These are phyloP conservation scores for Platygyra sinensis DNA, from an alignment of 64 coral and sea anemone species.

Conservation along the genomic window DNA sequence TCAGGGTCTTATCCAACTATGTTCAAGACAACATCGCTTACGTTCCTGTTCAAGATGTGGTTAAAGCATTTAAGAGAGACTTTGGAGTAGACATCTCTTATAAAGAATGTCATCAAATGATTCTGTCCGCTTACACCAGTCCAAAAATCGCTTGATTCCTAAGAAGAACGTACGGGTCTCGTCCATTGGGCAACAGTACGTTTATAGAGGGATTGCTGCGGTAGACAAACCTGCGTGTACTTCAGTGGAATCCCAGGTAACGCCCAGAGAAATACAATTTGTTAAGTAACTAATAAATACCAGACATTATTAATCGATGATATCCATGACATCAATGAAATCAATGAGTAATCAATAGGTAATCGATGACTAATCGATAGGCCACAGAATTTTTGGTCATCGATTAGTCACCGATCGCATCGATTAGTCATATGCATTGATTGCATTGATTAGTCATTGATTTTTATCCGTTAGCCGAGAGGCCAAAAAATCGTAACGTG, in stretches of 20 bases:
- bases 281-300: no score
- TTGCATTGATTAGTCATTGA: no score
- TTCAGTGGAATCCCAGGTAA: neutral
- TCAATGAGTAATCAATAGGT: no score
- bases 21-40: constrained; percentile 68
- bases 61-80: constrained; percentile 79
- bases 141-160: constrained; percentile 64
- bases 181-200: constrained; percentile 73
- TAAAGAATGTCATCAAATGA: constrained; percentile 92
- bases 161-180: constrained; percentile 72
- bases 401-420: no score
- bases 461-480: no score
- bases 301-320: no score
- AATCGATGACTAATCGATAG: no score
- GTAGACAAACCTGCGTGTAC: neutral
- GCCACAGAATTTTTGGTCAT: no score
- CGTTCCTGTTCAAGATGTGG: constrained; percentile 89
- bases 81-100: constrained; percentile 87
- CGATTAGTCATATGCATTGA: no score
- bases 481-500: no score
- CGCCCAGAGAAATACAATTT: no score
- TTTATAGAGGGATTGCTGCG: constrained; percentile 81
- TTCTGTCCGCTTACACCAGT: constrained; percentile 75
- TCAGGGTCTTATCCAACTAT: constrained; percentile 77
- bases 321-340: no score